These are phyloP conservation scores for Phymatocera aterrima DNA, from an alignment of 2,888 invertebrate genomes.

Conservation along the genomic window DNA sequence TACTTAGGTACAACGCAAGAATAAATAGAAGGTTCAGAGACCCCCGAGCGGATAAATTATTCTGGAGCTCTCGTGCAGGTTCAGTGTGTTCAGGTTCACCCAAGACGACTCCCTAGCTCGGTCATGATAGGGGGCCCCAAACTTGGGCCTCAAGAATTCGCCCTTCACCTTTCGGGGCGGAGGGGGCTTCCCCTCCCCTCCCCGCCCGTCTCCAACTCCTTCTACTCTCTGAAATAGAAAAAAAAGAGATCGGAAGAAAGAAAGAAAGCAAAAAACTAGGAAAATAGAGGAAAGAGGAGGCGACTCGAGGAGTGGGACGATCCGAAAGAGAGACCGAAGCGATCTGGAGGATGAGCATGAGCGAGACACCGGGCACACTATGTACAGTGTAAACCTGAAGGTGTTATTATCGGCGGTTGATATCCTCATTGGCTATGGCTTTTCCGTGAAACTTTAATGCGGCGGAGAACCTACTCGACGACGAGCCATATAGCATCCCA, in stretches of 20 bases:
- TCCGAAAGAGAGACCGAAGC: too few relatives aligned
- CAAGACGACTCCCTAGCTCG: constrained; percentile 8
- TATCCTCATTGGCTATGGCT: constrained; percentile 5
- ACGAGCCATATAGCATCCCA: neutral
- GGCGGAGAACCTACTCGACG: neutral
- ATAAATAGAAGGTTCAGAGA: neutral
- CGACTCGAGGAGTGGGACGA: too few relatives aligned
- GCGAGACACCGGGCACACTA: too few relatives aligned
- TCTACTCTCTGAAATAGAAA: too few relatives aligned
- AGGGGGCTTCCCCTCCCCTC: neutral
- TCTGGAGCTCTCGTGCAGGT: neutral
- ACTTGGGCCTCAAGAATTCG: constrained; percentile 34
- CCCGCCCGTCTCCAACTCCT: neutral
- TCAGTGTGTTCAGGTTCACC: neutral
- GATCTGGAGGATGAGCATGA: neutral
- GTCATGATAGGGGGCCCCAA: neutral
- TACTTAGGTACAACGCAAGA: neutral
- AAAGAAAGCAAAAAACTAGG: neutral
- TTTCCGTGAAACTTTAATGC: neutral
- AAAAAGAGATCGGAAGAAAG: neutral
- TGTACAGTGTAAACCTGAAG: too few relatives aligned
- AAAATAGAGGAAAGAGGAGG: neutral
- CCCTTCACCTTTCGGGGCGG: constrained; percentile 33
- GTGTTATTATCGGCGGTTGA: neutral
- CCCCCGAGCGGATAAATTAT: constrained; percentile 23